These are phyloP conservation scores for Atopsyche davidsoni DNA, from an alignment of 1,140 invertebrate genomes.

Conservation along the genomic window DNA sequence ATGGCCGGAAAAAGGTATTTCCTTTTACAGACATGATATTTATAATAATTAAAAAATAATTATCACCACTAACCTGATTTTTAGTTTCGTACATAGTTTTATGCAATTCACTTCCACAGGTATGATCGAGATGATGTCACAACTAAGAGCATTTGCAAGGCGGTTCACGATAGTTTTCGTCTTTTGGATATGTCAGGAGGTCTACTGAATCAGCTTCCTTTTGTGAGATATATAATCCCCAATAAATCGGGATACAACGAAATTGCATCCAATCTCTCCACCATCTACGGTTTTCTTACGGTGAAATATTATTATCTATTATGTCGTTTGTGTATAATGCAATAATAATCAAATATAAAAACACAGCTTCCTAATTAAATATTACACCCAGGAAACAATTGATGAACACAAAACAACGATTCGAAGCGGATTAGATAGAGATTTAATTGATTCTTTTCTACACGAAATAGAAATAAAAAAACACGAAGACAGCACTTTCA, in stretches of 20 bases:
- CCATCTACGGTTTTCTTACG: conserved; percentile 5
- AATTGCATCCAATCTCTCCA: conserved; percentile 34
- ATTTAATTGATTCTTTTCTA: conserved; percentile 28
- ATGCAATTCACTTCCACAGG: conserved; percentile 33
- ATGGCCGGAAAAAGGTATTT: conserved; percentile 23
- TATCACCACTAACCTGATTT: too few relatives aligned
- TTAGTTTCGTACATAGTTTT: too few relatives aligned
- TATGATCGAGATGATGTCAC: conserved; percentile 53
- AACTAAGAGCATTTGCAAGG: conserved; percentile 45
- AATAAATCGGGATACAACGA: conserved; percentile 53
- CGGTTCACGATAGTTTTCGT: conserved; percentile 54
- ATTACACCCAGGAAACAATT: conserved; percentile 21
- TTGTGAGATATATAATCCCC: conserved; percentile 55
- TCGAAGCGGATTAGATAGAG: conserved; percentile 16
- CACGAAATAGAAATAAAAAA: conserved; percentile 18
- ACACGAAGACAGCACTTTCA: conserved; percentile 12
- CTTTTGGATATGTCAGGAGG: conserved; percentile 60
- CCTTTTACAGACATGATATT: conserved; percentile 1
- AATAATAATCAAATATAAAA: too few relatives aligned
- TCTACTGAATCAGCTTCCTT: conserved; percentile 58
- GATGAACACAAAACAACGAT: conserved; percentile 22
- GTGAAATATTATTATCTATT: conserved; percentile 9
- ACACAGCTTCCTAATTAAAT: neutral
- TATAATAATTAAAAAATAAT: too few relatives aligned
- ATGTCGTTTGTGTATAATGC: neutral